phyloP scores from a whole-genome alignment of 1,140 invertebrate species.

The Drosophila santomea region DNA sequence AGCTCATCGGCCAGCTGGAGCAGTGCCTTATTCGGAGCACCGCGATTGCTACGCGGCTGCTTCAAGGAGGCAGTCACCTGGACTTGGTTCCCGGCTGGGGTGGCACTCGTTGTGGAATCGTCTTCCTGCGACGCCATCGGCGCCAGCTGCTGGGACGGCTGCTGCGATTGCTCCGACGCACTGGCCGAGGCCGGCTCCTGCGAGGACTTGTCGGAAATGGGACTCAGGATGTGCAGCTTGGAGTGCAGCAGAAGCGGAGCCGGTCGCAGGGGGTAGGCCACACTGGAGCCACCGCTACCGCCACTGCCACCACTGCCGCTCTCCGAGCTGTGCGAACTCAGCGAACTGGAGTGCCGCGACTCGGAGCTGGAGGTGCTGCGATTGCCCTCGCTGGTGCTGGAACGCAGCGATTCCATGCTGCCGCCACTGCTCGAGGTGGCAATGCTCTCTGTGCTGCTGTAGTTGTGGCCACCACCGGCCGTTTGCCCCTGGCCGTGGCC shows the following conservation, averaged over 20 bases:
- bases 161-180: constrained; percentile 88
- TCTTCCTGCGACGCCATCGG: constrained; percentile 85
- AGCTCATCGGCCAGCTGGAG: constrained; percentile 91
- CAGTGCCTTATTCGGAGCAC: constrained; percentile 91
- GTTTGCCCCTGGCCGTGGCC: constrained; percentile 66
- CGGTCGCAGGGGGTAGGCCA: constrained; percentile 86
- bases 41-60: constrained; percentile 84
- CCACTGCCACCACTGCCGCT: constrained; percentile 87
- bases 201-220: constrained; percentile 95
- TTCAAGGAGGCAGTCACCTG: constrained; percentile 69
- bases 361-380: constrained; percentile 92
- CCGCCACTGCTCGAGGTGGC: constrained; percentile 93
- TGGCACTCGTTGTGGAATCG: constrained; percentile 8
- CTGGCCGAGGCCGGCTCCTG: constrained; percentile 92
- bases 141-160: constrained; percentile 84
- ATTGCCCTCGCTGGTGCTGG: constrained; percentile 93
- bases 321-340: constrained; percentile 93
- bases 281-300: constrained; percentile 85
- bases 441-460: constrained; percentile 94
- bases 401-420: constrained; percentile 92
- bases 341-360: constrained; percentile 90
- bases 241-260: constrained; percentile 88
- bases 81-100: constrained; percentile 20
- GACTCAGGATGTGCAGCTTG: constrained; percentile 93
- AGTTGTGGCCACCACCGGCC: constrained; percentile 86